Conservation (phyloP, 2,797 vertebrate species). For the Oreonectes daqikongensis region DNA sequence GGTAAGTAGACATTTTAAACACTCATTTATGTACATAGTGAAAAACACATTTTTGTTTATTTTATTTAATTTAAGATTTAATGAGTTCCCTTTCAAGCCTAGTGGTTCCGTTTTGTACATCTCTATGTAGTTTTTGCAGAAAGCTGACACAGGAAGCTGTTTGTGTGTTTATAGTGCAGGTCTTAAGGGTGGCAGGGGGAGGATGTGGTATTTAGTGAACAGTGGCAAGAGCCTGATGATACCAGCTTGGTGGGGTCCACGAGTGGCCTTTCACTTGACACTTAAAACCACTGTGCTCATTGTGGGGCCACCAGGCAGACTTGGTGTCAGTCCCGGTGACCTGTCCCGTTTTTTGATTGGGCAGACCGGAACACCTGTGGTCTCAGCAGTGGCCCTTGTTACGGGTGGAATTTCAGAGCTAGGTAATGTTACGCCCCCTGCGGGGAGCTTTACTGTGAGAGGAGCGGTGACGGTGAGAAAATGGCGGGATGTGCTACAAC, state of each 20-base stretch:
- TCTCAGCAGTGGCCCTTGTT: constrained; percentile 50
- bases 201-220: constrained; percentile 37
- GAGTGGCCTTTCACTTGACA: constrained; percentile 44
- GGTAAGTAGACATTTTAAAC: no score
- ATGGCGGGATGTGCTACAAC: neutral
- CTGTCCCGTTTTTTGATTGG: constrained; percentile 51
- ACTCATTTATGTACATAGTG: no score
- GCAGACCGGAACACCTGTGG: constrained; percentile 52
- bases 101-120: neutral
- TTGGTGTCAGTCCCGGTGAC: constrained; percentile 46
- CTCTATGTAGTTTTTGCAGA: neutral
- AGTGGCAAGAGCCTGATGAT: constrained; percentile 16
- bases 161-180: neutral
- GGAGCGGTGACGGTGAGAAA: neutral
- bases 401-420: constrained; percentile 59
- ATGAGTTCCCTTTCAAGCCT: no score
- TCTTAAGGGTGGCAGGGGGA: neutral
- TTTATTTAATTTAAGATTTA: no score
- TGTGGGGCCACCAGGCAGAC: constrained; percentile 35
- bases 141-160: constrained; percentile 33
- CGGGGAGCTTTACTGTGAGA: constrained; percentile 26
- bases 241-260: constrained; percentile 21
- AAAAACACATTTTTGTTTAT: no score
- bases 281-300: constrained; percentile 37
- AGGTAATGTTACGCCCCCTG: constrained; percentile 52